A percentile compares a stretch with the other conserved stretches of the same genome.
phyloP scores from a whole-genome alignment of 2,888 invertebrate genomes.

The Rotaria sp. region DNA sequence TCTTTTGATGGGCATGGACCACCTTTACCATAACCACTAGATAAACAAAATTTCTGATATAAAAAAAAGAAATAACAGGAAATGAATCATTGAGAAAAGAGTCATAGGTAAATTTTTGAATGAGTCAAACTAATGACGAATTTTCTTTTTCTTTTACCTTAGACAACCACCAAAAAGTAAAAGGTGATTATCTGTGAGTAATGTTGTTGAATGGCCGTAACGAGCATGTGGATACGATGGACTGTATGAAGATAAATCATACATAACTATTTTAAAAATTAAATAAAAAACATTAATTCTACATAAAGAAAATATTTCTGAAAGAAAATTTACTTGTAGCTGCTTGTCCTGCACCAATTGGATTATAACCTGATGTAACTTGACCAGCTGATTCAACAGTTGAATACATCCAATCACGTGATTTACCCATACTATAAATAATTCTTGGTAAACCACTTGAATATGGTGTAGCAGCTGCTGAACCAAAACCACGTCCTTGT shows the following conservation, averaged over 20 bases:
- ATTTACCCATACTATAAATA: conserved; percentile 3
- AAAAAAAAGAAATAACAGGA: not conserved
- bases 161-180: not conserved
- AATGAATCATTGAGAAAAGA: not conserved
- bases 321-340: not conserved
- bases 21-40: conserved; percentile 24
- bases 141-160: not conserved
- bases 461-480: conserved; percentile 11
- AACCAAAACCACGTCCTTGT: conserved; percentile 14
- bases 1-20: conserved; percentile 22
- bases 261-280: not conserved
- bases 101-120: not conserved
- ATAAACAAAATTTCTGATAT: not conserved
- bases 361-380: not conserved
- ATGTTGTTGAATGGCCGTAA: conserved; percentile 25
- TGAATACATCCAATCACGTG: conserved; percentile 15
- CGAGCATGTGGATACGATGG: not conserved
- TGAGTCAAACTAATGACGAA: not conserved
- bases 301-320: not conserved
- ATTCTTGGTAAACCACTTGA: not conserved
- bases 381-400: not conserved
- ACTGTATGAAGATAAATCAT: not conserved
- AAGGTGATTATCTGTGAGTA: not conserved
- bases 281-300: not conserved
- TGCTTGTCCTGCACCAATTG: not conserved